Conservation (phyloP, 2,888 invertebrate genomes). For the Orthosia cruda region DNA sequence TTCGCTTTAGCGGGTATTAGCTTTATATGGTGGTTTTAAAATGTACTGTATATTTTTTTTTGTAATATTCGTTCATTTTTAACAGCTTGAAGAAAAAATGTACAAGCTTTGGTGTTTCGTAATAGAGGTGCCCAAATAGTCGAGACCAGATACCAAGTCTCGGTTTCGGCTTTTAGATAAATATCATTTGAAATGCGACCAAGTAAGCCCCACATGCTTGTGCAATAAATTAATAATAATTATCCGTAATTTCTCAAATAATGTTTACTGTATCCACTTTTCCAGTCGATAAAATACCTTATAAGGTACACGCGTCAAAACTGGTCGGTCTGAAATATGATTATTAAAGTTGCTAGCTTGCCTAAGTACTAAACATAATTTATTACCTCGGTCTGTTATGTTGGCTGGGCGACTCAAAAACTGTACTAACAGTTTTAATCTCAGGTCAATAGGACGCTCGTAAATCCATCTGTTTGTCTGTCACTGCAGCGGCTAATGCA, state of each 20-base stretch:
- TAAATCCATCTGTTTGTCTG: conserved; percentile 81
- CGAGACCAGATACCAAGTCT: conserved; percentile 3
- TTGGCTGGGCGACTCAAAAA: conserved; percentile 51
- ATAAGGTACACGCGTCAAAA: conserved; percentile 39
- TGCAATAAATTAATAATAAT: conserved; percentile 51
- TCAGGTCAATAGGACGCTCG: conserved; percentile 71
- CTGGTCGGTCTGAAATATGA: conserved; percentile 53
- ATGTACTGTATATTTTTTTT: conserved; percentile 18
- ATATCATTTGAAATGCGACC: conserved; percentile 16
- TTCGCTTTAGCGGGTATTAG: conserved; percentile 32
- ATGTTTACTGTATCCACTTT: conserved; percentile 29
- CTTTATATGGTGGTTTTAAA: conserved; percentile 44
- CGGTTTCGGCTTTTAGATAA: conserved; percentile 25
- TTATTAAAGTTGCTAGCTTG: conserved; percentile 39
- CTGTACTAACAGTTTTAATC: conserved; percentile 64
- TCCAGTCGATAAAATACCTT: conserved; percentile 50
- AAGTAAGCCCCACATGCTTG: conserved; percentile 22
- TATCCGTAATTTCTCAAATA: conserved; percentile 46
- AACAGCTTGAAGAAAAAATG: not conserved
- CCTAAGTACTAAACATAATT: conserved; percentile 49
- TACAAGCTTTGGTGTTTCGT: not conserved
- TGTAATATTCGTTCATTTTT: not conserved
- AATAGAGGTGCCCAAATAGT: conserved; percentile 26
- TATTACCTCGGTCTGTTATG: conserved; percentile 53
- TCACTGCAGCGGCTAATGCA: conserved; percentile 73